phyloP scores from a whole-genome alignment of 2,113 vertebrate species.

The Perccottus glenii region DNA sequence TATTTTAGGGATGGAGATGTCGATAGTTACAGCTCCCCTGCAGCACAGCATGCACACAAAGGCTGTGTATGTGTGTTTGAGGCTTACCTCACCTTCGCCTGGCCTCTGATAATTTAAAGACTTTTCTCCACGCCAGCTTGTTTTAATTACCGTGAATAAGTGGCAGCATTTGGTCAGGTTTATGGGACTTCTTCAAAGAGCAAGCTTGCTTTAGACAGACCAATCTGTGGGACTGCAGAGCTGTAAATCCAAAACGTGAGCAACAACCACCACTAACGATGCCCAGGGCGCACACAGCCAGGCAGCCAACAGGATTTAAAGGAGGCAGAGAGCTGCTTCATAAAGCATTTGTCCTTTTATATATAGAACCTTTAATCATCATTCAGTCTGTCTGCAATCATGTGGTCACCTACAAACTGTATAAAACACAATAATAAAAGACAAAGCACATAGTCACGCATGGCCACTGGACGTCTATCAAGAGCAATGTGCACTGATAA shows the following conservation, averaged over 20 bases:
- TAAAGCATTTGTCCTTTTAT: constrained; percentile 58
- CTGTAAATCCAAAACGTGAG: constrained; percentile 74
- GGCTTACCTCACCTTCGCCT: constrained; percentile 67
- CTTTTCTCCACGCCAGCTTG: constrained; percentile 78
- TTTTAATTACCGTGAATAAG: constrained; percentile 86
- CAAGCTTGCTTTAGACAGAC: constrained; percentile 64
- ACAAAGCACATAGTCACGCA: constrained; percentile 1
- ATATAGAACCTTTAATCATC: constrained; percentile 5
- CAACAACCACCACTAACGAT: constrained; percentile 63
- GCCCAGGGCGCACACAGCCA: constrained; percentile 56
- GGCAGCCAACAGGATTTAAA: constrained; percentile 32
- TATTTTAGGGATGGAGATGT: constrained; percentile 68
- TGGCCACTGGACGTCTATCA: not conserved
- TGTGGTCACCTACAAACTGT: constrained; percentile 16
- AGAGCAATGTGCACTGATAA: constrained; percentile 21
- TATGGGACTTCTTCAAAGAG: constrained; percentile 80
- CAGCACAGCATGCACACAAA: constrained; percentile 55
- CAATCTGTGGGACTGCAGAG: constrained; percentile 75
- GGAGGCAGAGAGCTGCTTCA: constrained; percentile 27
- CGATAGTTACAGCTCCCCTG: constrained; percentile 76
- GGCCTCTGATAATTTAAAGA: constrained; percentile 75
- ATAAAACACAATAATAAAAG: not conserved
- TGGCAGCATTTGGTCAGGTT: constrained; percentile 82
- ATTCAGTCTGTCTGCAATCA: constrained; percentile 8
- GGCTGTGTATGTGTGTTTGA: constrained; percentile 31